Evolutionary conservation across 2,888 invertebrate species (phyloP).

Genomic region (Pemphredon lugubris): DNA sequence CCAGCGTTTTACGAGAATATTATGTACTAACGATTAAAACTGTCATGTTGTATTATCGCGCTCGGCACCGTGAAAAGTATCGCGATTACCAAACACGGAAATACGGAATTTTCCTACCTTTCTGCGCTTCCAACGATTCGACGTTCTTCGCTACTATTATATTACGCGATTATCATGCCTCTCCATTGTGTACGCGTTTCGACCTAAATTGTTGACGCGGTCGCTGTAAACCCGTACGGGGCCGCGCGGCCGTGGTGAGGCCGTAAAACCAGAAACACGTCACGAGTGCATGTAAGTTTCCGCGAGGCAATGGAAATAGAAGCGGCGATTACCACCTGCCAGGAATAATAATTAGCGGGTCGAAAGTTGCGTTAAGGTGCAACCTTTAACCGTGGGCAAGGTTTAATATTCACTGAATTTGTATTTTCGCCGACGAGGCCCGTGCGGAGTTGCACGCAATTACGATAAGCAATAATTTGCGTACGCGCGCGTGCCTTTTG

Average conservation of each 20-base stretch:
- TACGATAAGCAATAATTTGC: conserved; percentile 48
- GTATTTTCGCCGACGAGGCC: conserved; percentile 23
- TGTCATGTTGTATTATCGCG: neutral
- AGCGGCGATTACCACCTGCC: conserved; percentile 27
- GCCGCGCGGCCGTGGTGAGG: no score
- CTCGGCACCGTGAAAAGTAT: neutral
- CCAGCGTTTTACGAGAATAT: neutral
- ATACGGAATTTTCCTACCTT: no score
- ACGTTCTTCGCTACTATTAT: no score
- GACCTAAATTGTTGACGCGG: no score
- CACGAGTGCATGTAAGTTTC: no score
- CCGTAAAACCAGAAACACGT: no score
- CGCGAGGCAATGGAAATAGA: no score
- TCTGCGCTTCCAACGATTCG: no score
- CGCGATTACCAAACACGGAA: no score
- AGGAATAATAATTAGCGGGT: conserved; percentile 32
- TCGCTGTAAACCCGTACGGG: no score
- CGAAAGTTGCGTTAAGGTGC: conserved; percentile 20
- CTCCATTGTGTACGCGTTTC: no score
- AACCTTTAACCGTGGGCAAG: conserved; percentile 5
- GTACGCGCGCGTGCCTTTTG: conserved; percentile 49
- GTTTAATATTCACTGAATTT: conserved; percentile 30
- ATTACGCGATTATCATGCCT: no score
- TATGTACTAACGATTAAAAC: neutral
- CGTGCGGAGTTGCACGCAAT: conserved; percentile 31